A percentile compares a stretch with the other conserved stretches of the same genome.
Evolutionary conservation across 2,113 vertebrate genomes (phyloP).

Genomic region (Leptobrachium ailaonicum): DNA sequence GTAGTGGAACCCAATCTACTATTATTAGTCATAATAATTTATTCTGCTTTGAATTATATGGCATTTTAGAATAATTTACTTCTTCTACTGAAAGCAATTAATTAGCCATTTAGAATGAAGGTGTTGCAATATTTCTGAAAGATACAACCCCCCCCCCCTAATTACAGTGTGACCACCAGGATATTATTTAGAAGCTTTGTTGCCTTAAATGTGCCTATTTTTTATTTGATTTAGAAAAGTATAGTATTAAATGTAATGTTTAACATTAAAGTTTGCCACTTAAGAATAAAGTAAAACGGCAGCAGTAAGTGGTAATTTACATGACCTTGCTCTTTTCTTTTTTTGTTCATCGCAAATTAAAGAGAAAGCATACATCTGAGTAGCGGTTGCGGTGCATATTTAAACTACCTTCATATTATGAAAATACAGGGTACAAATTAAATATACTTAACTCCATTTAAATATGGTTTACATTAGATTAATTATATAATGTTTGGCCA

Average conservation of each 20-base stretch:
- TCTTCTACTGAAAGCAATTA: conserved; percentile 38
- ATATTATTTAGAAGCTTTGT: conserved; percentile 25
- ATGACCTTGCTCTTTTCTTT: conserved; percentile 3
- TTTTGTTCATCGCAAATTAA: neutral
- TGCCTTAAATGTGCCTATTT: conserved; percentile 1
- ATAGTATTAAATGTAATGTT: conserved; percentile 22
- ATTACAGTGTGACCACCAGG: conserved; percentile 30
- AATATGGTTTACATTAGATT: neutral
- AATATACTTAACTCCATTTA: neutral
- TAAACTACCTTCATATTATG: neutral
- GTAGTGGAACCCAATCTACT: conserved; percentile 24
- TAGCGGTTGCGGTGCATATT: conserved; percentile 3
- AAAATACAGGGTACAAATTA: conserved; percentile 29
- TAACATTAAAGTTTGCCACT: conserved; percentile 6
- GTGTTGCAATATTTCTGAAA: conserved; percentile 32
- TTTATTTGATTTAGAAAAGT: neutral
- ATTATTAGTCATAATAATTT: conserved; percentile 40
- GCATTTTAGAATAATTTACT: conserved; percentile 42
- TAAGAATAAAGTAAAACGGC: conserved; percentile 11
- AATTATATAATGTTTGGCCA: neutral
- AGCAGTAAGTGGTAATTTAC: neutral
- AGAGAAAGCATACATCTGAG: neutral
- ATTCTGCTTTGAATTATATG: conserved; percentile 43
- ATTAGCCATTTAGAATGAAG: conserved; percentile 37
- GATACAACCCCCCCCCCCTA: conserved; percentile 1